Conservation (phyloP, 2,113 vertebrate genomes). For the Potamarius usumacintae region DNA sequence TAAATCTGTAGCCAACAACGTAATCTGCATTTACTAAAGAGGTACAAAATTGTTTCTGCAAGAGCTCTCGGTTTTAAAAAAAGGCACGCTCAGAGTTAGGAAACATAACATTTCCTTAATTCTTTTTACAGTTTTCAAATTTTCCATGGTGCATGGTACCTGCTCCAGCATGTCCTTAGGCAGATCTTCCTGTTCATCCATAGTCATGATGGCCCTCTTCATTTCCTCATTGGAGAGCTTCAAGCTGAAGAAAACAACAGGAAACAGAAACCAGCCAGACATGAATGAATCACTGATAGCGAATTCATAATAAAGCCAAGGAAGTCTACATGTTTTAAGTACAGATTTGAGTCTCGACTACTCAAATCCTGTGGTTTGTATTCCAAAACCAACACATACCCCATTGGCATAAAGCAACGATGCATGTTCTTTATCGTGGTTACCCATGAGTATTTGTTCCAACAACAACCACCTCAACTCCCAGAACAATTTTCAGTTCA, state of each 20-base stretch:
- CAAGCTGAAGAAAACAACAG: slow-evolving; percentile 76
- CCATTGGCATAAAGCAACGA: slow-evolving; percentile 18
- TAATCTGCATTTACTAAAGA: neutral
- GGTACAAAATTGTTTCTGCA: neutral
- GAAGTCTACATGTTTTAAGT: neutral
- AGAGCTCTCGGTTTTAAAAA: neutral
- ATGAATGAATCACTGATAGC: slow-evolving; percentile 18
- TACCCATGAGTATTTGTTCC: slow-evolving; percentile 33
- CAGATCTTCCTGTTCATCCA: slow-evolving; percentile 98
- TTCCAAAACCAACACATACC: slow-evolving; percentile 30
- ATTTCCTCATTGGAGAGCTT: slow-evolving; percentile 98
- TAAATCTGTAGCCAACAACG: neutral
- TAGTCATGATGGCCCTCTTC: slow-evolving; percentile 93
- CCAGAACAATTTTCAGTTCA: slow-evolving; percentile 10
- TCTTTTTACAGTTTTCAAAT: neutral
- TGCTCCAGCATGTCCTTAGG: slow-evolving; percentile 99
- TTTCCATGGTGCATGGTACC: slow-evolving; percentile 69
- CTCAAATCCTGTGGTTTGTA: neutral
- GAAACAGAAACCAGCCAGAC: slow-evolving; percentile 16
- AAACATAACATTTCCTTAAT: neutral
- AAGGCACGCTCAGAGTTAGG: neutral
- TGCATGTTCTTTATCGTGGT: slow-evolving; percentile 24
- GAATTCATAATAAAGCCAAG: neutral
- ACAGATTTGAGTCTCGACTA: neutral
- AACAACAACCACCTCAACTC: slow-evolving; percentile 29